Evolutionary conservation across 1,140 invertebrate genomes (phyloP), one percentile per base, ranked within the genome.

Genomic region (Papilio glaucus): DNA sequence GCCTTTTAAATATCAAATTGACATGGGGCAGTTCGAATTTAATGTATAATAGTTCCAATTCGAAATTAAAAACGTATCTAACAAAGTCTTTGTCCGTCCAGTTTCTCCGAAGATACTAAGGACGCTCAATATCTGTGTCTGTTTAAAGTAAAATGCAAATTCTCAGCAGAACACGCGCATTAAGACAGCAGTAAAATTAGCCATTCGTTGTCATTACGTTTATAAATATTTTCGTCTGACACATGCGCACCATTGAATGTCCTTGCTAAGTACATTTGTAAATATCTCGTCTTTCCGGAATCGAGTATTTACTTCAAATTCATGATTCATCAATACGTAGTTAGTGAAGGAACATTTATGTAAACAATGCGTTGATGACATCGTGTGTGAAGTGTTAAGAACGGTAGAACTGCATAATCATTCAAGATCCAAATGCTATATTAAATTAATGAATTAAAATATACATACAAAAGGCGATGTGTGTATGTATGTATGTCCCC

Each of bases 201-300:
- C 42, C 42, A 69, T 49, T 69, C 42, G 41, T 49, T 69, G 67
- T 69, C 67, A 49, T 39, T 65, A 65, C 29, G 18, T 69, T 69
- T 69, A 69, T 69, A 69, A 69, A 69, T 53, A 49, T 49, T 69
- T 53, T 69, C 67, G 67, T 69, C 67, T 53, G 67, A 49, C 26
- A 69, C 42, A n/a, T 41, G 12, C 67, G n/a, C 15, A 33, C 18
- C 33, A 21, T 21, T 65, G 29, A 65, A 65, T 33, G 62, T 21
- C 62, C n/a, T 65, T 65, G 49, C 12, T 18, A 24, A 57, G 49
- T 57, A 57, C 49, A 13, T 57, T 57, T 38, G 15, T 65, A 8
- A 37, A 39, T 65, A 39, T 57, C 49, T 57, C 49, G 7, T 24
- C 29, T 33, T n/a, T n/a, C n/a, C n/a, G n/a, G 29, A 33, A 33